phyloP scores from a whole-genome alignment of 2,888 invertebrate species.

The Hesperia comma region DNA sequence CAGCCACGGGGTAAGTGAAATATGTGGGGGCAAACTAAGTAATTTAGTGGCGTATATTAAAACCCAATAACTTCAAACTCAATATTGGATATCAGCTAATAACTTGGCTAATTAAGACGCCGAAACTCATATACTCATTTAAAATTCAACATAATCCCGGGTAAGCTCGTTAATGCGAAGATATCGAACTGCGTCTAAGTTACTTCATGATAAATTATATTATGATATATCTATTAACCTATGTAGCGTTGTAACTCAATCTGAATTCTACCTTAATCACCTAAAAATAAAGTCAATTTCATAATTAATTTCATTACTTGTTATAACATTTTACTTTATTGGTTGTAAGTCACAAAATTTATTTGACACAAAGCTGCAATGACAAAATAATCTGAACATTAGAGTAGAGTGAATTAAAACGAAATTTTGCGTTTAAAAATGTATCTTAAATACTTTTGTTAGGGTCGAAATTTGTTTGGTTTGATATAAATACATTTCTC shows the following conservation, averaged over 20 bases:
- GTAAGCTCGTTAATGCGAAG: conserved; percentile 11
- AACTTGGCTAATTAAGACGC: conserved; percentile 27
- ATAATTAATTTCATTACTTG: not conserved
- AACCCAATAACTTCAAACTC: conserved; percentile 25
- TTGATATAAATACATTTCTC: conserved; percentile 13
- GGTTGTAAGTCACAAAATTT: not conserved
- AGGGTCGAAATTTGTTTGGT: conserved; percentile 7
- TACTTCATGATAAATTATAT: conserved; percentile 4
- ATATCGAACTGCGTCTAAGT: conserved; percentile 17
- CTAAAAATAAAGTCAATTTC: conserved; percentile 6
- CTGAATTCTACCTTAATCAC: not conserved
- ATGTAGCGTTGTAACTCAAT: not conserved
- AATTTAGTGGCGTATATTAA: conserved; percentile 20
- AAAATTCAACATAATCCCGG: conserved; percentile 23
- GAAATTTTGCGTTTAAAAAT: not conserved
- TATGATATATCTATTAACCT: conserved; percentile 12
- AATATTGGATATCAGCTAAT: conserved; percentile 33
- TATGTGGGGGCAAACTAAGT: not conserved
- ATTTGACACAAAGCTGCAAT: not conserved
- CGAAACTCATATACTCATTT: conserved; percentile 23
- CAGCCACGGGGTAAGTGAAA: not conserved
- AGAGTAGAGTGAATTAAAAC: not conserved
- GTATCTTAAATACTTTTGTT: not conserved
- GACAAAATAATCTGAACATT: not conserved
- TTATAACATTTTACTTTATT: conserved; percentile 2